Evolutionary conservation across 2,797 vertebrate genomes (phyloP), one percentile per base, ranked within the genome.

Genomic region (Linurgus olivaceus): DNA sequence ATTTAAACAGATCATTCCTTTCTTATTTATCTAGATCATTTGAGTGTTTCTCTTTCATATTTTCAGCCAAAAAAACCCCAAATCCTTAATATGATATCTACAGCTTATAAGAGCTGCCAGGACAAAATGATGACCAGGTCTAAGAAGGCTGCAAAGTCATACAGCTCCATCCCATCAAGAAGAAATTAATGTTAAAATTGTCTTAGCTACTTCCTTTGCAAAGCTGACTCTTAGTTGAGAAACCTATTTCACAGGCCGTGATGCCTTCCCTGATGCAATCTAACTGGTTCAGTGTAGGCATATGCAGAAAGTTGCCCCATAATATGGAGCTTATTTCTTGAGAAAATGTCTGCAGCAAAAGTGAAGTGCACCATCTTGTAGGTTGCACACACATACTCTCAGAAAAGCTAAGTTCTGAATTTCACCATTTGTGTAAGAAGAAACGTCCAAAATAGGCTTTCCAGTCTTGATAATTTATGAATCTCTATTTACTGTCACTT

Each of bases 201-300:
- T 44, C 24, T 73, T 76, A 18, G 3, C 6, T 68, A 9, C 7
- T 42, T 86, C 20, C 25, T 65, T 65, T 80, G 7, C 9, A 84
- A 57, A 57, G 23, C 8, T 9, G 66, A 18, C 28, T 73, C 20
- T n/a, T 48, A 18, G 7, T 35, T 81, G 3, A 8, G 63, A 76
- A 76, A 57, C 12, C 13, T 44, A 3, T 28, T 72, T 67, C 33
- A 51, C 11, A 16, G 37, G 4, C 20, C 38, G 11, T 17, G n/a
- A 20, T 12, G 15, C 37, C 40, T 88, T 88, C 19, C 19, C 23
- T 48, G 37, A 19, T 17, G 23, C 13, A 47, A 11, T 42, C 31
- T n/a, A 31, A 57, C 3, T 7, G 9, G 6, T 68, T 55, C 19
- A 45, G 1, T 17, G 19, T 5, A 45, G 2, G 10, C 3, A 9